These are phyloP conservation scores for Camelus dromedarius DNA, from an alignment of 2,113 vertebrate genomes.

Conservation along the genomic window DNA sequence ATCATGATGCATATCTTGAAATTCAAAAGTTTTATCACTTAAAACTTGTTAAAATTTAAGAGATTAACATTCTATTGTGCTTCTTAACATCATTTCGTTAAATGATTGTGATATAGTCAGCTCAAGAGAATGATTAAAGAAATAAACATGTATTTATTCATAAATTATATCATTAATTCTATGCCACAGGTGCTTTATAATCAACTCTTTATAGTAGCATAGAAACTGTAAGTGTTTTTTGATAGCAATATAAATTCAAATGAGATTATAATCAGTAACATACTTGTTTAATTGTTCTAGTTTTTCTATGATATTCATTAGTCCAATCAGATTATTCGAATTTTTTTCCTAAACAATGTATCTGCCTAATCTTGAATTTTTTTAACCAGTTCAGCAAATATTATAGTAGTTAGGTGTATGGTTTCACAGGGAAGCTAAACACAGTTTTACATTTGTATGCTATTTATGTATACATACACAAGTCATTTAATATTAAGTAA, in stretches of 20 bases:
- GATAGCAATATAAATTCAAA: background rate
- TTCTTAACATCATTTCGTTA: background rate
- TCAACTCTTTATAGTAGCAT: background rate
- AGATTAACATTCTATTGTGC: background rate
- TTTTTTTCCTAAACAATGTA: background rate
- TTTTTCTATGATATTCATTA: background rate
- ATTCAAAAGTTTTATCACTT: background rate
- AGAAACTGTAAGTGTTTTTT: background rate
- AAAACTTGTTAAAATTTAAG: slow-evolving; percentile 20
- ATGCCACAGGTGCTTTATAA: background rate
- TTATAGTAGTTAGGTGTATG: background rate
- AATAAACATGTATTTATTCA: background rate
- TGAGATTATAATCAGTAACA: background rate
- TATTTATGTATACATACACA: background rate
- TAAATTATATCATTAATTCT: background rate
- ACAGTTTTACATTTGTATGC: background rate
- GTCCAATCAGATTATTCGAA: background rate
- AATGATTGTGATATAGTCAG: background rate
- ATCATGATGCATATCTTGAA: background rate
- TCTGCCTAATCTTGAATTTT: background rate
- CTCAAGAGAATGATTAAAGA: background rate
- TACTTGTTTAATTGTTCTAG: background rate
- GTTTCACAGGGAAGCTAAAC: background rate
- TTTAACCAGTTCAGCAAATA: background rate
- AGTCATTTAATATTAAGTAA: background rate